Evolutionary conservation across 2,797 vertebrate species (phyloP).

Genomic region (Propithecus perrieri): DNA sequence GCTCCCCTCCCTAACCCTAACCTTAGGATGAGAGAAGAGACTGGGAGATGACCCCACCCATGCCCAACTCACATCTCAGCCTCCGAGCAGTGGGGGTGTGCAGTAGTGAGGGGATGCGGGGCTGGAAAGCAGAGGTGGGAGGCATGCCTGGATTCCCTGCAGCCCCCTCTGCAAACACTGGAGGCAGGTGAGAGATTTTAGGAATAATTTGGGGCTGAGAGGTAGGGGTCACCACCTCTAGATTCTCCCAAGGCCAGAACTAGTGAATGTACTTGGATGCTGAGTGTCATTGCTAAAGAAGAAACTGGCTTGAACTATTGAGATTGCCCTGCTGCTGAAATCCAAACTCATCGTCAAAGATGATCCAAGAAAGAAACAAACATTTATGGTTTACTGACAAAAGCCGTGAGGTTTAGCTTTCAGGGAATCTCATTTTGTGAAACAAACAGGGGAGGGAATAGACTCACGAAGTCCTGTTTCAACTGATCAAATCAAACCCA

Average conservation of each 20-base stretch:
- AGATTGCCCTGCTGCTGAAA: background rate
- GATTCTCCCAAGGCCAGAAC: background rate
- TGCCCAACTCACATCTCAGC: no score
- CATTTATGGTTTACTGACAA: background rate
- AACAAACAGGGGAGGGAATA: background rate
- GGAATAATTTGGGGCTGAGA: background rate
- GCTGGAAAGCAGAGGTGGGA: background rate
- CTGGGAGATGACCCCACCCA: background rate
- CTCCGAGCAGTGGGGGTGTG: background rate
- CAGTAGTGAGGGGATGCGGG: background rate
- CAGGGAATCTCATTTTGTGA: background rate
- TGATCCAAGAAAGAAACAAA: background rate
- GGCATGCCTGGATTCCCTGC: background rate
- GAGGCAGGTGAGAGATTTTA: fast-evolving
- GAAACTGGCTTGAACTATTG: background rate
- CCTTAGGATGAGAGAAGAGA: background rate
- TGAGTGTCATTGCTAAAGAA: fast-evolving
- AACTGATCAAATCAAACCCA: fast-evolving
- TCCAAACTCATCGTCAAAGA: background rate
- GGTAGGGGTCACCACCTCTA: no score
- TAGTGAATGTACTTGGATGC: background rate
- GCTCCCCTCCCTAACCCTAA: background rate
- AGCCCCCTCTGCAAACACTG: background rate
- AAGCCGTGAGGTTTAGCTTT: background rate
- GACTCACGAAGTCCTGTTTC: background rate